These are phyloP conservation scores for Chironomus riparius DNA, from an alignment of 2,888 invertebrate genomes.

Conservation along the genomic window DNA sequence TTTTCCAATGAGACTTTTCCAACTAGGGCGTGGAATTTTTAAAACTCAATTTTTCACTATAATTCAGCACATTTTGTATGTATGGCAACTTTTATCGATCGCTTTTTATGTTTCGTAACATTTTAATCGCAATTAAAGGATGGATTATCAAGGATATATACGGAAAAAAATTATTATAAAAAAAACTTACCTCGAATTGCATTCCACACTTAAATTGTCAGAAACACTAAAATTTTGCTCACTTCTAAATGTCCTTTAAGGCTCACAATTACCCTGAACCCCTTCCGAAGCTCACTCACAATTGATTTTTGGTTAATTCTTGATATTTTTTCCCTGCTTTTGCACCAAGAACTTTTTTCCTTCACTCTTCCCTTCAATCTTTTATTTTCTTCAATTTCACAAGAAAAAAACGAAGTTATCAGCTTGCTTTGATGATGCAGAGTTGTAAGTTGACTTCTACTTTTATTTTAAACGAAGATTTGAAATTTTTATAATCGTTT, in stretches of 20 bases:
- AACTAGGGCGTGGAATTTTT: conserved; percentile 19
- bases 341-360: background rate
- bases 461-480: background rate
- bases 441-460: background rate
- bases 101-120: conserved; percentile 11
- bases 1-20: conserved; percentile 14
- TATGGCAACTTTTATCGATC: conserved; percentile 5
- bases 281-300: conserved; percentile 13
- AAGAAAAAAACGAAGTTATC: background rate
- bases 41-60: background rate
- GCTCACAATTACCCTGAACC: background rate
- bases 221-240: background rate
- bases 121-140: conserved; percentile 2
- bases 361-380: background rate
- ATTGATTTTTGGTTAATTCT: conserved; percentile 2
- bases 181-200: conserved; percentile 15
- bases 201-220: background rate
- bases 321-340: background rate
- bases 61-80: conserved; percentile 3
- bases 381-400: background rate
- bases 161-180: background rate
- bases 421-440: background rate
- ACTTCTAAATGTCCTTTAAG: background rate
- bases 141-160: conserved; percentile 3
- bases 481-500: background rate